Base-by-base conservation (phyloP, 2,113 vertebrate species). In the Ptilorrhoa leucosticta region DNA sequence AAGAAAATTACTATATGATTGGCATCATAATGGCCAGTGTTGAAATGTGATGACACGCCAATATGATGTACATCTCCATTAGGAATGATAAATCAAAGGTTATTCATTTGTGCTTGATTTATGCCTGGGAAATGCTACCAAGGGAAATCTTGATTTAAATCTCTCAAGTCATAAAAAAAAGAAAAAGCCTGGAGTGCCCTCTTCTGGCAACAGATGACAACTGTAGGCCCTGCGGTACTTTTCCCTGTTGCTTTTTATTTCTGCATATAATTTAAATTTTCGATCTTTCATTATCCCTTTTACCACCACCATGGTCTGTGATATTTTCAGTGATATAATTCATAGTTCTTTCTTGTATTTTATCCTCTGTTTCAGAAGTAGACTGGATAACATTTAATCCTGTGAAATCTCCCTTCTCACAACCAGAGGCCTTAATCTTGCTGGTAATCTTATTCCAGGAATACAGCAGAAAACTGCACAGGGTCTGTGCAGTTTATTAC, bases 61-160 rank as follows among this genome's bases (percentile, higher is more conserved):
- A 92, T 97, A 93, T 97, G 97, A 97, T 97, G 91, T 97, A 97
- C 95, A 94, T 97, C 95, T 97, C 97, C 94, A 93, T 97, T 97
- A 97, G 95, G 97, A 96, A 94, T 72, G 93, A 97, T 97, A 97
- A 97, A 97, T 97, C 97, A 97, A 97, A 97, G 96, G 96, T 97
- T 97, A 97, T 96, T 97, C 93, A 93, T 97, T 97, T 97, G 95
- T 87, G 73, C 94, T 97, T 97, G 97, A 97, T 97, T 97, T 96
- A 97, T 97, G 92, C 75, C 84, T 93, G 93, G 85, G 89, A 97
- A 97, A 97, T 81, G 93, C 90, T 96, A 86, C 95, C 96, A 73
- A 89, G 96, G 96, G 96, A 97, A 97, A 97, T 97, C 93, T 91
- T 64, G 85, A 93, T 93, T 91, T 94, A 95, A 95, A 94, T 69